Base-by-base conservation (phyloP, 2,797 vertebrate species). In the Enteromius fasciolatus region DNA sequence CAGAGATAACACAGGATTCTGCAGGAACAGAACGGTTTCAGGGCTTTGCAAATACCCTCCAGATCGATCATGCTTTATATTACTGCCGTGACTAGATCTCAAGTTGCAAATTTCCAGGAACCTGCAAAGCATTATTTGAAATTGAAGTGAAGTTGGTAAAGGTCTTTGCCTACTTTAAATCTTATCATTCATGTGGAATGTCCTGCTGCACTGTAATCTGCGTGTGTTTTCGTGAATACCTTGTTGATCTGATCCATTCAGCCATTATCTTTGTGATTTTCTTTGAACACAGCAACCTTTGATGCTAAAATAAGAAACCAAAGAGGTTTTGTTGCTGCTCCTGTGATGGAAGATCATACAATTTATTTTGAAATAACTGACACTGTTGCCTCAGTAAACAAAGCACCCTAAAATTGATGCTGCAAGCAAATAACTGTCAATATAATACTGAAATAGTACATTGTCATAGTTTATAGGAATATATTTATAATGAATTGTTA, bases 101-200 rank as follows among this genome's bases (percentile, higher is more conserved):
- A 23, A 54, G 78, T 28, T 72, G 70, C 44, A 9, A 41, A 48
- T 84, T 86, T 83, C 25, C 57, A 28, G 17, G 77, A 87, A 83
- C 72, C 83, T 89, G 88, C 59, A 36, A 86, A 82, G 76, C 76
- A 86, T 88, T 87, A 86, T 84, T 83, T 1, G 1, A 82, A 87
- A 86, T 83, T 82, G 76, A 80, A 33, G 33, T 41, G 59, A 33
- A 84, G 74, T 85, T 75, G 44, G 17, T 82, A 68, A 78, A 83
- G 41, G 48, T 73, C 73, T 23, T 80, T 87, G 66, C 41, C 61
- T 57, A 48, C 31, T 84, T 82, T 70, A 64, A 73, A 82, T 73
- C 72, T 82, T 85, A 87, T 86, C 81, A 28, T 80, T 86, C 66
- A 76, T 50, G 52, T 61, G 81, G 78, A 87, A 86, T 70, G 81